A percentile compares a stretch with the other conserved stretches of the same genome.
These are phyloP conservation scores for Syncerus caffer DNA, from an alignment of 2,797 vertebrate genomes.

Conservation along the genomic window DNA sequence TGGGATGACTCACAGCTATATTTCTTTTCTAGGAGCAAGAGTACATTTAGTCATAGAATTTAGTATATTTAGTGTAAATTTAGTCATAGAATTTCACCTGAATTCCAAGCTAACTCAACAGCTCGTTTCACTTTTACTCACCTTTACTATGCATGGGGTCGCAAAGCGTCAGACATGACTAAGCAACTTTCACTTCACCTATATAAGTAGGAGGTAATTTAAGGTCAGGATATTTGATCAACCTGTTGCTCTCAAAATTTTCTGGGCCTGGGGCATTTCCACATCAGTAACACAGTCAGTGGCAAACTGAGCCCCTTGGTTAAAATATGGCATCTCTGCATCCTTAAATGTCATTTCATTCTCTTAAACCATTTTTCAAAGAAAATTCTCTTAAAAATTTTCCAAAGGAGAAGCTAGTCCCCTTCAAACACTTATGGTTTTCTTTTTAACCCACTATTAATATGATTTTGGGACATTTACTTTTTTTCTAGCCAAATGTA, in stretches of 20 bases:
- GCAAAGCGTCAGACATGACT: not conserved
- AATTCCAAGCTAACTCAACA: not conserved
- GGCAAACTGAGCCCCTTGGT: not conserved
- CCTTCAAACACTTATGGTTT: not conserved
- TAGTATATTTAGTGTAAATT: not conserved
- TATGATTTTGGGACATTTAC: not conserved
- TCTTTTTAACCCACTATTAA: not conserved
- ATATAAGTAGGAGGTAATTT: not conserved
- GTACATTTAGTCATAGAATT: not conserved
- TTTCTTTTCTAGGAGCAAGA: not conserved
- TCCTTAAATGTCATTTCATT: not conserved
- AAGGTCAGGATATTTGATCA: not conserved
- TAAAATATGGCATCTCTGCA: not conserved
- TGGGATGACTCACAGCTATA: not conserved
- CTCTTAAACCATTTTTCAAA: not conserved
- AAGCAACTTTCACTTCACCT: not conserved
- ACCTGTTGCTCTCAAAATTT: not conserved
- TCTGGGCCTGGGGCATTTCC: not conserved
- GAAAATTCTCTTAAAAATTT: not conserved
- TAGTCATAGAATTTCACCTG: not conserved
- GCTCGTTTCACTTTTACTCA: not conserved
- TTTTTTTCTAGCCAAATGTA: not conserved
- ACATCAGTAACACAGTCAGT: not conserved
- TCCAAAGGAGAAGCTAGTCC: not conserved
- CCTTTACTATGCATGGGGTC: accelerated